A percentile compares a stretch with the other conserved stretches of the same genome.
Evolutionary conservation across 2,113 vertebrate species (phyloP).

Genomic region (Anthoscopus minutus): DNA sequence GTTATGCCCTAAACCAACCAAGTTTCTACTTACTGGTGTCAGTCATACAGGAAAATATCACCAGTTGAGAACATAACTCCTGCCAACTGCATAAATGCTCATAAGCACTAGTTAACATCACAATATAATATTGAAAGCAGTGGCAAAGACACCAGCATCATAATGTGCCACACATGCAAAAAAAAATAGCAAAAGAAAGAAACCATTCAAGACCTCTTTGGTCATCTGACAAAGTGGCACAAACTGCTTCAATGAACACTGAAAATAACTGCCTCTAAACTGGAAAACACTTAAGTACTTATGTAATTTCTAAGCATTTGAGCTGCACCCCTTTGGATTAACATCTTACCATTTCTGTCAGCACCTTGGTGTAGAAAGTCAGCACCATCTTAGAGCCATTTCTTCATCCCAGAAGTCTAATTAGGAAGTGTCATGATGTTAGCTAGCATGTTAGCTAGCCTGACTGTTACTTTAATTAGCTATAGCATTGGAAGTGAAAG

Average conservation of each 20-base stretch:
- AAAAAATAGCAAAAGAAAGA: not conserved
- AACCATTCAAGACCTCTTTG: not conserved
- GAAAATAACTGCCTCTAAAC: not conserved
- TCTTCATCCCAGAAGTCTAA: conserved; percentile 10
- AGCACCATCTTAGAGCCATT: not conserved
- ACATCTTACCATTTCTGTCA: not conserved
- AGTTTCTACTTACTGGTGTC: not conserved
- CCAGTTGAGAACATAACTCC: not conserved
- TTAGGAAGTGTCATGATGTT: conserved; percentile 11
- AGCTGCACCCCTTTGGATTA: not conserved
- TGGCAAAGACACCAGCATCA: not conserved
- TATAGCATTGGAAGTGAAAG: not conserved
- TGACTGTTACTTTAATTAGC: not conserved
- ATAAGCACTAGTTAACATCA: not conserved
- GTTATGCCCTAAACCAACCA: not conserved
- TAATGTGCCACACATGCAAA: not conserved
- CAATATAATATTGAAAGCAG: not conserved
- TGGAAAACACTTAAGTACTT: not conserved
- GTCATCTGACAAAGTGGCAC: not conserved
- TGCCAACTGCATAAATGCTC: not conserved
- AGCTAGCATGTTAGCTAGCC: not conserved
- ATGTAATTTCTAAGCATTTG: not conserved
- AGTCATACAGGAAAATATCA: not conserved
- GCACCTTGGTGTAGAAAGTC: not conserved
- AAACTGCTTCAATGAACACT: not conserved